Conservation (phyloP, 2,888 invertebrate genomes). For the Sarcophaga carnaria region DNA sequence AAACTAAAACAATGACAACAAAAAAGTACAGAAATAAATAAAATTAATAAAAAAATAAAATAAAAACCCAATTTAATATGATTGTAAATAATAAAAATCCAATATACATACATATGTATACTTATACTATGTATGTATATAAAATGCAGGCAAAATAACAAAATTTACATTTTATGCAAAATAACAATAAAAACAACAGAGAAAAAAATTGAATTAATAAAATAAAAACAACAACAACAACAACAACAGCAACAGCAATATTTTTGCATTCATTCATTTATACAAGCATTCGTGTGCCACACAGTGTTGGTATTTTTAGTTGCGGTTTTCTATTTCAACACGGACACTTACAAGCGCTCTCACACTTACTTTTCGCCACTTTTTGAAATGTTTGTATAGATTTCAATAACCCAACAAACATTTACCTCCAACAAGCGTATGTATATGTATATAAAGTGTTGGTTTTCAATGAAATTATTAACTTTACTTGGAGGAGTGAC, state of each 20-base stretch:
- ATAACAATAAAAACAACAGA: conserved; percentile 36
- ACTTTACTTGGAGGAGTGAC: no score
- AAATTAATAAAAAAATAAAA: conserved; percentile 5
- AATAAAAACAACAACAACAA: background rate
- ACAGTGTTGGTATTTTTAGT: conserved; percentile 27
- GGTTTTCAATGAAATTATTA: no score
- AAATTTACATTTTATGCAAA: conserved; percentile 58
- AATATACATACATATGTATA: no score
- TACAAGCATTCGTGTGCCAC: background rate
- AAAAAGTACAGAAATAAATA: conserved; percentile 1
- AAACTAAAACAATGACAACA: conserved; percentile 4
- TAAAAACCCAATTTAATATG: conserved; percentile 17
- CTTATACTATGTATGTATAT: no score
- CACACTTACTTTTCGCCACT: no score
- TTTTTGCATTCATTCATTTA: conserved; percentile 14
- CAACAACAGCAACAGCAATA: background rate
- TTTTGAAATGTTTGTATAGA: no score
- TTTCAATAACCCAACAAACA: no score
- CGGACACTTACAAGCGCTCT: no score
- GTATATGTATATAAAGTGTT: no score
- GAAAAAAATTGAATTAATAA: background rate
- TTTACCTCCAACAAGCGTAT: no score
- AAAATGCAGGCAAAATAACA: conserved; percentile 24
- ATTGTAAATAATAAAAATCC: conserved; percentile 34
- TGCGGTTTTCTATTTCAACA: conserved; percentile 26